Conservation (phyloP, 2,797 vertebrate genomes). For the Enteromius unitaeniatus region DNA sequence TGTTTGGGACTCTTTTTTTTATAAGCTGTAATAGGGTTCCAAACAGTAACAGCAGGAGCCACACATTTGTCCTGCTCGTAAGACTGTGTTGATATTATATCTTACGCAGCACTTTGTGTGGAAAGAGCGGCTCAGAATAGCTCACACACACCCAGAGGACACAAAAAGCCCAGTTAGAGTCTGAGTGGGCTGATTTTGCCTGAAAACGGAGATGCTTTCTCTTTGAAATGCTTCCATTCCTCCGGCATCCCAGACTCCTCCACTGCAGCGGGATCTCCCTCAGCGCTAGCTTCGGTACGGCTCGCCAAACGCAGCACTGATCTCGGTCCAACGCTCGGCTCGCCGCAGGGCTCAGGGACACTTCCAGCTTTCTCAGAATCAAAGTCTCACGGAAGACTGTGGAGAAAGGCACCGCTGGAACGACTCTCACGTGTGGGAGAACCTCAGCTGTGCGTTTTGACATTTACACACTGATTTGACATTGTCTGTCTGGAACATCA, state of each 20-base stretch:
- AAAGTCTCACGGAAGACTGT: neutral
- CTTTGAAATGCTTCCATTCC: slow-evolving; percentile 51
- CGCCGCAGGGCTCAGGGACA: slow-evolving; percentile 23
- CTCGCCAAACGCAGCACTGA: slow-evolving; percentile 24
- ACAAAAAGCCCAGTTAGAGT: neutral
- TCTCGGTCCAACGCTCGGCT: slow-evolving; percentile 7
- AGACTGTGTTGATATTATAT: neutral
- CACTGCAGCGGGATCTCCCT: slow-evolving; percentile 27
- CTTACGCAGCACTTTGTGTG: neutral
- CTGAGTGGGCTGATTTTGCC: slow-evolving; percentile 21
- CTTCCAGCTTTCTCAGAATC: neutral
- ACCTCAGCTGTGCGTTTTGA: neutral
- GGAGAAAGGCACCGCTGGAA: neutral
- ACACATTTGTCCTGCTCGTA: neutral
- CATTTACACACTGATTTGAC: neutral
- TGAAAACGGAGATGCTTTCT: slow-evolving; percentile 34
- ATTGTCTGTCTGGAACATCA: neutral
- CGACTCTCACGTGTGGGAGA: neutral
- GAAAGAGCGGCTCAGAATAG: neutral
- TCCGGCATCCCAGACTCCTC: slow-evolving; percentile 32
- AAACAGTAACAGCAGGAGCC: neutral
- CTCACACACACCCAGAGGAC: slow-evolving; percentile 16
- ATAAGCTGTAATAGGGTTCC: too few species aligned
- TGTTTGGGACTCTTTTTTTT: too few species aligned
- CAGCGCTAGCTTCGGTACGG: slow-evolving; percentile 22